Base-by-base conservation (phyloP, 1,140 invertebrate genomes). In the Lineus longissimus region DNA sequence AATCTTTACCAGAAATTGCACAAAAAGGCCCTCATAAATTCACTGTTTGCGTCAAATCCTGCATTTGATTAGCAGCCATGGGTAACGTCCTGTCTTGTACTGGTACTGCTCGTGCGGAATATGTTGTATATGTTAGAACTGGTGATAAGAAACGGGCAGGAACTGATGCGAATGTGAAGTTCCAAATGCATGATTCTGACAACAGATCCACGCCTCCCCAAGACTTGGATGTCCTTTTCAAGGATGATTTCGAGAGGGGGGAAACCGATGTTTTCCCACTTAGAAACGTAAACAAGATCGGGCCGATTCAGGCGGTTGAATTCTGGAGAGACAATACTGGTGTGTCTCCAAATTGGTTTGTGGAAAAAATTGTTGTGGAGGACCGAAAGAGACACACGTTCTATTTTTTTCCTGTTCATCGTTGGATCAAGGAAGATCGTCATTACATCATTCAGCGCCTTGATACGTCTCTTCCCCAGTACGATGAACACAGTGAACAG, bases 391-490 rank as follows among this genome's bases (percentile, higher is more conserved):
- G 73, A 0, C 75, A 79, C 47, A 64, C 67, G 27, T 75, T 73
- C 41, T 78, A 71, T 60, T 73, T 77, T 19, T 84, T 84, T 64
- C 83, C 83, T 4, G 71, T 84, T 1, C 80, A 81, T 55, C 74
- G 83, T 19, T 85, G 84, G 83, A 79, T 85, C 47, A 74, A 73
- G 47, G 55, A 73, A 13, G 65, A 81, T 43, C 73, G 70, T 27
- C 76, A 76, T 30, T 84, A 85, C 64, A 62, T 76, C 15, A 77
- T 84, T 36, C 61, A 70, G 27, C 75, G 81, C 61, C 73, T 82
- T 59, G 83, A 85, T 67, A 81, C 79, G 29, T 76, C 77, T 27
- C 68, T 85, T 22, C 84, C 84, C 0, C 82, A 84, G 68, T 65
- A 70, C 33, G 82, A 84, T 64, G 70, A 74, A 19, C 65, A 81